These are phyloP conservation scores for Tetranychus piercei DNA, from an alignment of 2,888 invertebrate species.

Conservation along the genomic window DNA sequence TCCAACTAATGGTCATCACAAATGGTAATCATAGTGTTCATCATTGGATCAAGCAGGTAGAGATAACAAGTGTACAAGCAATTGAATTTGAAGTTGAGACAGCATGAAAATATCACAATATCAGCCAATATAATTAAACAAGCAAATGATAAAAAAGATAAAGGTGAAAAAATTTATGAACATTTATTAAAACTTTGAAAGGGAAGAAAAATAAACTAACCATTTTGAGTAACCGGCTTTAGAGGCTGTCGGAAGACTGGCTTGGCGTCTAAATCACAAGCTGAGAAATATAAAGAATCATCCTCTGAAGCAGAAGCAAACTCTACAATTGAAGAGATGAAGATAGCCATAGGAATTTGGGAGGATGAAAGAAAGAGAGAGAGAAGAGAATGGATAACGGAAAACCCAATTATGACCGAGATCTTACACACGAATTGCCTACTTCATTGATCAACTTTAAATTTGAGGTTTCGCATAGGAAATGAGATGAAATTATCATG, in stretches of 20 bases:
- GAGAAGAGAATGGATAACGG: background rate
- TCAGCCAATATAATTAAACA: too few species aligned
- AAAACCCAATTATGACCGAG: background rate
- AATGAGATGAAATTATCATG: too few species aligned
- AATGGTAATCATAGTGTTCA: background rate
- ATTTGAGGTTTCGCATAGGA: too few species aligned
- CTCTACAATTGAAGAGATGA: background rate
- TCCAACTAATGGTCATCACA: background rate
- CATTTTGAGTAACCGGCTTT: background rate
- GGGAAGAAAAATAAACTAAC: background rate
- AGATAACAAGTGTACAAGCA: background rate
- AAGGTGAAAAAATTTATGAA: background rate
- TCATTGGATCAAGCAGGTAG: background rate
- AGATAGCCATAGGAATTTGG: background rate
- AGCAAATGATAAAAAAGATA: background rate
- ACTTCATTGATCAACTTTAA: too few species aligned
- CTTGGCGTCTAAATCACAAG: background rate
- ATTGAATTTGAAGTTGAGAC: background rate
- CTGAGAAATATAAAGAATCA: conserved; percentile 11
- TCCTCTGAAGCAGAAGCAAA: conserved; percentile 6
- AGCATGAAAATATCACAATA: background rate
- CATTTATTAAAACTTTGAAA: background rate
- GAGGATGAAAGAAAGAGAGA: background rate
- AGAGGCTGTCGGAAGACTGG: conserved; percentile 1
- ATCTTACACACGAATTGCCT: background rate